Percentiles rank a stretch among this genome's conserved stretches.
These are phyloP conservation scores for Pelmatolapia mariae DNA, from an alignment of 2,113 vertebrate genomes.

Conservation along the genomic window DNA sequence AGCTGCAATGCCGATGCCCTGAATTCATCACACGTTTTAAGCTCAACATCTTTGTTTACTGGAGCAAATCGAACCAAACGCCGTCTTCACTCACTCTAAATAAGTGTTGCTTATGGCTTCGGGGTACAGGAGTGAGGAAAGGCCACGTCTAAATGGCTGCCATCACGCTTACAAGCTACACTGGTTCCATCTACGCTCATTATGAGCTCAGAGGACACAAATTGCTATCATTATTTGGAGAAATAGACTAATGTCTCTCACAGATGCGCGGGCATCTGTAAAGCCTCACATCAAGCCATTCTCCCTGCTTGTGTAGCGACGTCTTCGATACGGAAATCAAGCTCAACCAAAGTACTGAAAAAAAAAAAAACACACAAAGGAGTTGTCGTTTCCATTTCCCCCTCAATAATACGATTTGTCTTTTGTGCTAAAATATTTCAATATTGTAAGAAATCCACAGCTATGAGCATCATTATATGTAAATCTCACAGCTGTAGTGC, in stretches of 20 bases:
- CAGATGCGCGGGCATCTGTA: background rate
- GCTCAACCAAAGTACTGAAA: background rate
- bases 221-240: slow-evolving; percentile 4
- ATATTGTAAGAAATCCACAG: background rate
- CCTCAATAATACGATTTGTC: background rate
- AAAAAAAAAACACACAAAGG: accelerated
- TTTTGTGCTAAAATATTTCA: background rate
- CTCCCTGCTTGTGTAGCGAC: background rate
- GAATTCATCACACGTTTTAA: background rate
- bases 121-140: background rate
- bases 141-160: background rate
- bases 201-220: slow-evolving; percentile 8
- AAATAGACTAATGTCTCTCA: background rate
- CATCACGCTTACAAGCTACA: slow-evolving; percentile 1
- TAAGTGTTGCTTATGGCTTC: slow-evolving; percentile 6
- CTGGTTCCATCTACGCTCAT: background rate
- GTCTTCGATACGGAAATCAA: background rate
- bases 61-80: background rate
- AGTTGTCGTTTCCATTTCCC: background rate
- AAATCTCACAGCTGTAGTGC: background rate
- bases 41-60: background rate
- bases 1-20: background rate
- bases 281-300: background rate
- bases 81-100: background rate
- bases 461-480: background rate